Percentiles rank a stretch among this genome's conserved stretches.
These are phyloP conservation scores for Caerostris darwini DNA, from an alignment of 1,140 invertebrate genomes.

Conservation along the genomic window DNA sequence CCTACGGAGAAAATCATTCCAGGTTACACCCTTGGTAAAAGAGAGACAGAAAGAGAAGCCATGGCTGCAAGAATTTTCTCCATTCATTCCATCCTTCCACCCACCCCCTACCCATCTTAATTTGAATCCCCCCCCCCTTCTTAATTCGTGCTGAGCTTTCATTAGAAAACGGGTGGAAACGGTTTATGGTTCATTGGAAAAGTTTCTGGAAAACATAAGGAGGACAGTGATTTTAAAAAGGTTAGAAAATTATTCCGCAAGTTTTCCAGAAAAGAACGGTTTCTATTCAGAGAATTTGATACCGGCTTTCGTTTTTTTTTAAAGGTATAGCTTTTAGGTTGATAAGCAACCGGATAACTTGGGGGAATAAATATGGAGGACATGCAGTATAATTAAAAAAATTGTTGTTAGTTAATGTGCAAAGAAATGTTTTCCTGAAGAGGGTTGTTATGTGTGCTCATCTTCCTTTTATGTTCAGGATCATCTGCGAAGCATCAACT, in stretches of 20 bases:
- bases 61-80: background rate
- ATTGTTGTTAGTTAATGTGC: no score
- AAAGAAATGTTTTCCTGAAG: no score
- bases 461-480: no score
- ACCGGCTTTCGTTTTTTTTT: background rate
- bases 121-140: background rate
- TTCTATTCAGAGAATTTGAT: background rate
- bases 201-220: constrained; percentile 4
- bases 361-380: no score
- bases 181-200: constrained; percentile 10
- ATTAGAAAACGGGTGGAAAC: constrained; percentile 38
- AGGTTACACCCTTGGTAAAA: constrained; percentile 36
- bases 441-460: no score
- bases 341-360: no score
- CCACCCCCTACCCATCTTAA: background rate
- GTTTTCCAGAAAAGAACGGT: background rate
- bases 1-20: constrained; percentile 47
- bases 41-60: background rate
- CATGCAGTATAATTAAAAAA: no score
- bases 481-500: no score
- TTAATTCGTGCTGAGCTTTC: constrained; percentile 54
- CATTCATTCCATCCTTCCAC: background rate
- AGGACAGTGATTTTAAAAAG: background rate
- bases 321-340: no score
- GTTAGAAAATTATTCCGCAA: constrained; percentile 1